phyloP scores from a whole-genome alignment of 2,888 invertebrate genomes.

The Pseudococcus longispinus region DNA sequence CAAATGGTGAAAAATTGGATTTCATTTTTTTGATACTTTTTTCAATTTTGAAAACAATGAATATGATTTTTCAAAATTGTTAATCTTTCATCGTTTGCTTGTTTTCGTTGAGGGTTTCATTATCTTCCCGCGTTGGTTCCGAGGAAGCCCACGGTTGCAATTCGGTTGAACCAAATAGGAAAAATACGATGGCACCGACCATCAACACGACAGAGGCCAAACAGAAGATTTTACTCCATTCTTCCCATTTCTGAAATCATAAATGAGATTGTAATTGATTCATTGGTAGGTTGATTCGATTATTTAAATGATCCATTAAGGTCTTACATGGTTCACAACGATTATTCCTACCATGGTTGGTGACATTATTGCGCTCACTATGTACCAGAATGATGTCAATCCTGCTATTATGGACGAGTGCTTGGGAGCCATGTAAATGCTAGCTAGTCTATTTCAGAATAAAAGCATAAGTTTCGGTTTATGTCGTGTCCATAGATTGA shows the following conservation, averaged over 20 bases:
- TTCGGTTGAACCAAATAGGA: conserved; percentile 49
- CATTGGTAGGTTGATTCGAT: neutral
- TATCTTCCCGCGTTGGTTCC: neutral
- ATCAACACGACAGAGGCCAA: neutral
- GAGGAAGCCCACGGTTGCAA: conserved; percentile 30
- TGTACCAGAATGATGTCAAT: conserved; percentile 13
- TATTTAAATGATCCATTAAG: too few species aligned
- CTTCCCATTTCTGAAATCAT: conserved; percentile 5
- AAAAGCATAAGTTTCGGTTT: too few species aligned
- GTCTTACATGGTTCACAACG: conserved; percentile 37
- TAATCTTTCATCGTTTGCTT: neutral
- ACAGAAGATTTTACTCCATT: neutral
- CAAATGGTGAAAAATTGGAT: neutral
- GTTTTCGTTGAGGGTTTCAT: neutral
- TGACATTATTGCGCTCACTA: neutral
- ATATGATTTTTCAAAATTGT: too few species aligned
- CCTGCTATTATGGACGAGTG: conserved; percentile 37
- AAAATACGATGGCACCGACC: conserved; percentile 40
- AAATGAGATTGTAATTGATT: neutral
- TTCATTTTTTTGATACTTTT: too few species aligned
- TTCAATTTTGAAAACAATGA: too few species aligned
- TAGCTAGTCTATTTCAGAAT: neutral
- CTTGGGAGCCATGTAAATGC: conserved; percentile 28
- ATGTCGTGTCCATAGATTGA: too few species aligned
- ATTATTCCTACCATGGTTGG: conserved; percentile 45